phyloP scores from a whole-genome alignment of 2,888 invertebrate genomes.

The Nemotelus pantherinus region DNA sequence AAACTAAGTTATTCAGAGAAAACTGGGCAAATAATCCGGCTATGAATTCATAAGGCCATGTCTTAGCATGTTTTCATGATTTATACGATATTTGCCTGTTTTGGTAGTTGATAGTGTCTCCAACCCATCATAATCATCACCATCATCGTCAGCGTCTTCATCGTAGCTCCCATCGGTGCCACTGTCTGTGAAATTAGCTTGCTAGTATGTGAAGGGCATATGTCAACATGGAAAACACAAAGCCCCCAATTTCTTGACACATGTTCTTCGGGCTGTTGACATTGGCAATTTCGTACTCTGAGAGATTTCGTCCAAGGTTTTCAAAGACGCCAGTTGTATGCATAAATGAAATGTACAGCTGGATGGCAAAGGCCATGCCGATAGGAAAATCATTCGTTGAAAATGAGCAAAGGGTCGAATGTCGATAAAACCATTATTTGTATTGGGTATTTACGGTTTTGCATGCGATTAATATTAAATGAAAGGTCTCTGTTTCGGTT shows the following conservation, averaged over 20 bases:
- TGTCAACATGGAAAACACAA: slow-evolving; percentile 33
- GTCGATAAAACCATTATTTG: slow-evolving; percentile 35
- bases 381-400: slow-evolving; percentile 31
- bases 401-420: slow-evolving; percentile 43
- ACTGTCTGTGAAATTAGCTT: slow-evolving; percentile 30
- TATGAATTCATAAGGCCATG: slow-evolving; percentile 46
- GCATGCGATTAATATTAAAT: slow-evolving; percentile 34
- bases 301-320: background rate
- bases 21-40: slow-evolving; percentile 43
- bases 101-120: slow-evolving; percentile 9
- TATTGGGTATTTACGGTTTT: slow-evolving; percentile 37
- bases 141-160: too few species aligned
- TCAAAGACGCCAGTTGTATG: slow-evolving; percentile 13
- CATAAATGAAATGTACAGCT: background rate
- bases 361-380: background rate
- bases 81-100: slow-evolving; percentile 43
- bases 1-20: slow-evolving; percentile 45
- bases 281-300: slow-evolving; percentile 44
- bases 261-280: slow-evolving; percentile 45
- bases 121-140: background rate
- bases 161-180: background rate
- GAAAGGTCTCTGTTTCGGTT: background rate
- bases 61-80: slow-evolving; percentile 44
- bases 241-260: slow-evolving; percentile 45
- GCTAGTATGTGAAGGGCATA: slow-evolving; percentile 34